Evolutionary conservation across 2,797 vertebrate species (phyloP), one percentile per base, ranked within the genome.

Genomic region (Onychomys arenicola): DNA sequence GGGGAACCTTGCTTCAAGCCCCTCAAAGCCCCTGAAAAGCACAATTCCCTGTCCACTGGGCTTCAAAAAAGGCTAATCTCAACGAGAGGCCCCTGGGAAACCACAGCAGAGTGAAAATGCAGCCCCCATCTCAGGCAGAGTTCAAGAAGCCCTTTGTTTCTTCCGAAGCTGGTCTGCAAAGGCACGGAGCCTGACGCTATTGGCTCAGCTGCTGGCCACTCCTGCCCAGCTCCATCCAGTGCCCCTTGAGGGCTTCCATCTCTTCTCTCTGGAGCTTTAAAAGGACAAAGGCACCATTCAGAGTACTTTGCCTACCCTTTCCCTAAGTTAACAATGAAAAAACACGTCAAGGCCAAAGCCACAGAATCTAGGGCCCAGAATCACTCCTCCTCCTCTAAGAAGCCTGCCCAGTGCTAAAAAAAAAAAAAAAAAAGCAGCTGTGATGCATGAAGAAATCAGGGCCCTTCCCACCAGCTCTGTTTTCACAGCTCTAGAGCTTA

Each of bases 281-380:
- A 29, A 73, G 29, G 95, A 96, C 89, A 95, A 97, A 96, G 73
- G 29, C 3, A 10, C 82, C 87, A 96, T 97, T 95, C 90, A 89
- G 13, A 73, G 19, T 4, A 0, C 49, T 34, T 61, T 17, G 52
- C 12, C 37, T 23, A 37, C 27, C 40, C 5, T 13, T 59, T 19
- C 34, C 78, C 78, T 80, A 80, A 59, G 55, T 83, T 90, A 86
- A 52, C 71, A 78, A 73, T 49, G 27, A 90, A 97, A 89, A 67
- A 82, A 67, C n/a, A 17, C 65, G 57, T 40, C n/a, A 57, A 65
- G 4, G 69, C 61, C 71, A 77, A 89, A 25, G 37, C 19, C 49
- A 49, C 8, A 59, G 76, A 93, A 37, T 65, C 32, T 21, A 77
- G 16, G 29, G 40, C 69, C 86, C 61, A 89, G 78, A 84, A 52